Evolutionary conservation across 1,140 invertebrate genomes (phyloP), one percentile per base, ranked within the genome.

Genomic region (Pogonomyrmex californicus): DNA sequence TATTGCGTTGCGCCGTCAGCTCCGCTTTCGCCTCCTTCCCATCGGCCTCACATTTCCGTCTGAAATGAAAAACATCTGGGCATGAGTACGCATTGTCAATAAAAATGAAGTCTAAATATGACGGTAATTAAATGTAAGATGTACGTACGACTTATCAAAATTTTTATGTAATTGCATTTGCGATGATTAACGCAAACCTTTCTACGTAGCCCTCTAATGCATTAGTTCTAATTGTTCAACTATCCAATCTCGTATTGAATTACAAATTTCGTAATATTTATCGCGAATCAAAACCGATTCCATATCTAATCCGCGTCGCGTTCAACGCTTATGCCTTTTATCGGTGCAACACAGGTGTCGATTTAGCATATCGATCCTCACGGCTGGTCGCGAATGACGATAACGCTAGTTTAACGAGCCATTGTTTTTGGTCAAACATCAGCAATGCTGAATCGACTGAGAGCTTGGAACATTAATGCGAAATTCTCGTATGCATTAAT

Each of bases 1-100:
- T 96, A 93, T 95, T 96, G 93, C 96, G 94, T 90, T 95, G 93
- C 82, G 95, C 94, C 88, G 96, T 96, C 91, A 97, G 93, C 92
- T 97, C 96, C 82, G 93, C 89, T 95, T 97, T 97, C 85, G 95
- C 95, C 93, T 97, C 96, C 94, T 96, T 96, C 86, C 93, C 95
- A 85, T 97, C 96, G 91, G 95, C 95, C 91, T 97, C 96, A 96
- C 96, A 96, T 95, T 95, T 95, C 93, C 95, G 95, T 92, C 95
- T 95, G 93, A 0, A 95, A 95, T 88, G 87, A 93, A 91, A 93
- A 87, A 63, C 30, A 73, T 12, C 44, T 17, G 36, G 12, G 75
- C n/a, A 17, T 83, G 60, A 75, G 33, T 23, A 56, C 1, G 23
- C 23, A 44, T 30, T 10, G 51, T n/a, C 38, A 41, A 58, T 70